phyloP scores from a whole-genome alignment of 2,797 vertebrate genomes.

The Intellagama lesueurii region DNA sequence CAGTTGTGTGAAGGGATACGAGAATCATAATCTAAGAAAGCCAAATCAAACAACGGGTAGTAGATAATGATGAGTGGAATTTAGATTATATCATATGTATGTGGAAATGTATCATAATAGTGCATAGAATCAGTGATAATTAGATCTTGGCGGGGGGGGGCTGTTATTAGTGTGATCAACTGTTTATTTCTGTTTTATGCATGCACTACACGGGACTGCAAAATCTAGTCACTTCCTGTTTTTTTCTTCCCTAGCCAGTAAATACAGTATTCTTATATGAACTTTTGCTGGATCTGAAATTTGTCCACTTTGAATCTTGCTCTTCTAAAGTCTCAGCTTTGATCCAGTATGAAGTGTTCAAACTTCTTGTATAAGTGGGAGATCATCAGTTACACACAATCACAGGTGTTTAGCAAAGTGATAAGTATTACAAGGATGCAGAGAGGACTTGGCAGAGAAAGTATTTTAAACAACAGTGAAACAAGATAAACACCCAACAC shows the following conservation, averaged over 20 bases:
- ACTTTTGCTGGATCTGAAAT: not conserved
- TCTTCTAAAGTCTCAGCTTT: constrained; percentile 10
- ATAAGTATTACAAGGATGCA: not conserved
- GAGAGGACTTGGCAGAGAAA: not conserved
- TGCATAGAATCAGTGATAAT: not conserved
- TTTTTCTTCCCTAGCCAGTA: not conserved
- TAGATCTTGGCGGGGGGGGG: not conserved
- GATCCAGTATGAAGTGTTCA: accelerated
- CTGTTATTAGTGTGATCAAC: not conserved
- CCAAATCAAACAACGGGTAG: not conserved
- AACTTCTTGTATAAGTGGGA: not conserved
- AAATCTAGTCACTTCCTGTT: not conserved
- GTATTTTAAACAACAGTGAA: not conserved
- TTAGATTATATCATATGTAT: not conserved
- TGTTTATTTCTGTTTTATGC: accelerated
- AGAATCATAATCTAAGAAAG: not conserved
- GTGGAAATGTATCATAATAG: not conserved
- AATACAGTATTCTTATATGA: not conserved
- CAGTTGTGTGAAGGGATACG: not conserved
- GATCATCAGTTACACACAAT: not conserved
- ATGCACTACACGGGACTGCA: accelerated
- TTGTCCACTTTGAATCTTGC: accelerated
- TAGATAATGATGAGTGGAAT: not conserved
- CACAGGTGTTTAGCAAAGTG: not conserved
- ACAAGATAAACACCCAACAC: not conserved